Conservation (phyloP, 2,113 vertebrate genomes). For the Porphyrio hochstetteri region DNA sequence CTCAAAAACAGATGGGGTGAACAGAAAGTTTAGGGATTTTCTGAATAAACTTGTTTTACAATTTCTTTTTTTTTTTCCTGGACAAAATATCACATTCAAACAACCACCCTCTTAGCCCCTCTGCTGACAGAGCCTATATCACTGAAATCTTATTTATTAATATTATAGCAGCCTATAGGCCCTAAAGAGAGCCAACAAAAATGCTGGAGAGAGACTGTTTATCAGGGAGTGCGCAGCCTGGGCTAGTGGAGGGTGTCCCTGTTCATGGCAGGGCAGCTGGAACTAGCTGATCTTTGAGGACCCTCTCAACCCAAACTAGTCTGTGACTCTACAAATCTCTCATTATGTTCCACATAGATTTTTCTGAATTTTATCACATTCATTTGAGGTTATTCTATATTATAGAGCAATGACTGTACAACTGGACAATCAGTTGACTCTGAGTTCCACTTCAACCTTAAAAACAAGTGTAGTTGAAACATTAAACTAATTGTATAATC, state of each 20-base stretch:
- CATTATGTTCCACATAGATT: not conserved
- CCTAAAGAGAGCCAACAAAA: too few relatives aligned
- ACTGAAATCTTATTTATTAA: not conserved
- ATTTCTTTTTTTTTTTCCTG: not conserved
- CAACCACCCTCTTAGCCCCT: not conserved
- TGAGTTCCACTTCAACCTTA: not conserved
- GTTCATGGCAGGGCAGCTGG: too few relatives aligned
- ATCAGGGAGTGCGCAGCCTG: too few relatives aligned
- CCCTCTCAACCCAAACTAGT: too few relatives aligned
- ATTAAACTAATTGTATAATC: not conserved
- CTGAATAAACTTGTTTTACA: not conserved
- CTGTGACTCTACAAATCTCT: not conserved
- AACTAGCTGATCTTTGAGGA: too few relatives aligned
- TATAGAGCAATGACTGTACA: not conserved
- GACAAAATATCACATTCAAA: not conserved
- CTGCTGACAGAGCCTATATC: not conserved
- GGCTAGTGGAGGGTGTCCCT: too few relatives aligned
- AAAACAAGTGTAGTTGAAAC: not conserved
- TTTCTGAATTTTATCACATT: not conserved
- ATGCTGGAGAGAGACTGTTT: too few relatives aligned
- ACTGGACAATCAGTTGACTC: not conserved
- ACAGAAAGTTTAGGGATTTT: not conserved
- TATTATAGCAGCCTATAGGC: too few relatives aligned
- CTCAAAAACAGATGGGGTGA: not conserved
- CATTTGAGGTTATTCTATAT: not conserved